These are phyloP conservation scores for Melanotaenia boesemani DNA, from an alignment of 2,797 vertebrate genomes.

Conservation along the genomic window DNA sequence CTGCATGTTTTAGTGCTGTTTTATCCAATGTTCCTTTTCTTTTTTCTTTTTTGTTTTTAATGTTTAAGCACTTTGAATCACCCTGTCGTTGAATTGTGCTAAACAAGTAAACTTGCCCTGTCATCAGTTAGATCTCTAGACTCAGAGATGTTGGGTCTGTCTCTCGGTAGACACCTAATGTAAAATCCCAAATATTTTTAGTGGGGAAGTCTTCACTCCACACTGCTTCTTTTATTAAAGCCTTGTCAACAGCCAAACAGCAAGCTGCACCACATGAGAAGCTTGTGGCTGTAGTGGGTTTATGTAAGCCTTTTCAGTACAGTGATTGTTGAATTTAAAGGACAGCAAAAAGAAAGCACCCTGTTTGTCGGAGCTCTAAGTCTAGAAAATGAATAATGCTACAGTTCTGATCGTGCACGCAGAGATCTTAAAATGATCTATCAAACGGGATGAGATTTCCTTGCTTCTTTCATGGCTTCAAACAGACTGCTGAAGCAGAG, in stretches of 20 bases:
- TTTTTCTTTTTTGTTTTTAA: no score
- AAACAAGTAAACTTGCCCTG: no score
- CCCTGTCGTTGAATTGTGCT: no score
- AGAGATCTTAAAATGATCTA: conserved; percentile 70
- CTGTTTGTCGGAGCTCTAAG: conserved; percentile 44
- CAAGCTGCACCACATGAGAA: conserved; percentile 55
- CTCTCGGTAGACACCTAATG: conserved; percentile 30
- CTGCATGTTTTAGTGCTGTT: no score
- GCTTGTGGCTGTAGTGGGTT: conserved; percentile 41
- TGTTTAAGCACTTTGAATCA: no score
- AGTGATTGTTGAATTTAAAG: conserved; percentile 45
- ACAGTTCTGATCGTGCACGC: conserved; percentile 57
- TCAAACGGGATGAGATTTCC: conserved; percentile 72
- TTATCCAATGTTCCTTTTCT: no score
- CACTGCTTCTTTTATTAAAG: conserved; percentile 25
- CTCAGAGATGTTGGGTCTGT: neutral
- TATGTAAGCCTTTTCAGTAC: conserved; percentile 47
- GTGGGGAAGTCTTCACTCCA: conserved; percentile 24
- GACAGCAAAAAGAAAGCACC: conserved; percentile 53
- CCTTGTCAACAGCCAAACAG: conserved; percentile 44
- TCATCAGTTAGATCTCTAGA: no score
- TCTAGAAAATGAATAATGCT: conserved; percentile 45
- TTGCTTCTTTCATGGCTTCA: conserved; percentile 62
- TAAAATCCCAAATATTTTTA: conserved; percentile 45
- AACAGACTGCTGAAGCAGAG: conserved; percentile 49